Evolutionary conservation across 37 sponge, comb jelly and placozoan genomes (phyloP).

Genomic region (Halichondria panicea): DNA sequence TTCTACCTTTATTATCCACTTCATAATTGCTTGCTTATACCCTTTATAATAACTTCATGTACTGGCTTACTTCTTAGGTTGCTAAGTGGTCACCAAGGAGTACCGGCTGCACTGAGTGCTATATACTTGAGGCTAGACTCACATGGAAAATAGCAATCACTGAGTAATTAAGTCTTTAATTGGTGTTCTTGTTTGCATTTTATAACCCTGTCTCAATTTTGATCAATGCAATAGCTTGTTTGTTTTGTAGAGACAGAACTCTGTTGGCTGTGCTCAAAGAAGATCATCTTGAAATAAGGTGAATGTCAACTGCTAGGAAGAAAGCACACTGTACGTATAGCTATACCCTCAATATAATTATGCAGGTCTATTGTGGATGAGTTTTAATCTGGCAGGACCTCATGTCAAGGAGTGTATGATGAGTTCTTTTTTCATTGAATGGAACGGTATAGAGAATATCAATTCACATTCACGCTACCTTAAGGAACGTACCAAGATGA

Average conservation of each 20-base stretch:
- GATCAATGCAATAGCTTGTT: not conserved
- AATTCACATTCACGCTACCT: constrained; percentile 33
- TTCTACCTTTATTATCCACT: too few relatives aligned
- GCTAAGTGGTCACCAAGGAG: too few relatives aligned
- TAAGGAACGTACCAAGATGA: constrained; percentile 24
- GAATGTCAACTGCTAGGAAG: too few relatives aligned
- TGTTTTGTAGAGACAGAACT: constrained; percentile 48
- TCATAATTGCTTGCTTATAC: too few relatives aligned
- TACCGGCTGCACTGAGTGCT: too few relatives aligned
- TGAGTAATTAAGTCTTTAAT: too few relatives aligned
- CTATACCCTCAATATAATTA: not conserved
- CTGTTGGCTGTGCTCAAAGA: constrained; percentile 63
- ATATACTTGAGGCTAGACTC: constrained; percentile 19
- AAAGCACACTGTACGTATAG: too few relatives aligned
- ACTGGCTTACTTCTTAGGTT: too few relatives aligned
- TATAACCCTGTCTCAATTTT: not conserved
- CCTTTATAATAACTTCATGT: too few relatives aligned
- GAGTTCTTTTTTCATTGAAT: too few relatives aligned
- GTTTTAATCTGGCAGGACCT: constrained; percentile 14
- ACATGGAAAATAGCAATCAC: constrained; percentile 56
- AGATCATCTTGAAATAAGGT: constrained; percentile 63
- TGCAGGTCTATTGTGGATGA: constrained; percentile 33
- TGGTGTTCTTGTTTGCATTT: too few relatives aligned
- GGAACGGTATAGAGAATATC: too few relatives aligned
- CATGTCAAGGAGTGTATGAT: constrained; percentile 25